Base-by-base conservation (phyloP, 2,888 invertebrate genomes). In the Thumatha senex region DNA sequence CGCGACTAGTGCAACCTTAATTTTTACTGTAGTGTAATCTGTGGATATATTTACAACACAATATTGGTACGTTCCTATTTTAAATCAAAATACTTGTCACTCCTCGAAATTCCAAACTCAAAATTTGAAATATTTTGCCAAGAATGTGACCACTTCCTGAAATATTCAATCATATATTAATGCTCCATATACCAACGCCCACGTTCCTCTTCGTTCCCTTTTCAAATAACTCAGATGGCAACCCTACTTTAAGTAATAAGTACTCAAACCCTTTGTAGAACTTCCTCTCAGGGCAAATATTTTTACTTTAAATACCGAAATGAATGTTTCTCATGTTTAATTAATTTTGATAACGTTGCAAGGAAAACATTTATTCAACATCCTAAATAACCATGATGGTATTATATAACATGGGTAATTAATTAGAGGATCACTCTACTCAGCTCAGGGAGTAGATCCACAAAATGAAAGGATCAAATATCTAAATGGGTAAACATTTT, bases 371-470 rank as follows among this genome's bases (percentile, higher is more conserved):
- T n/a, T n/a, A n/a, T 18, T 18, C 14, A 29, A 34, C 14, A 18
- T 9, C 38, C 53, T 53, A 47, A 48, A 45, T 51, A 53, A 15
- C 47, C 30, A 13, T 39, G 50, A 45, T 58, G 14, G 24, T 42
- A 30, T 44, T 4, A 24, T 24, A 24, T 4, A 24, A 24, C 3
- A 5, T 24, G 59, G 54, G 47, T 64, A 64, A 64, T 64, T 63
- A 66, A 64, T 60, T 59, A 51, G 54, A 64, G 63, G 64, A 60
- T 56, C 59, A 52, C 53, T 48, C 46, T 5, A 24, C 18, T 24
- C 18, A 24, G 18, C 18, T 24, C 5, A 41, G 36, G 48, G 50
- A 53, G 46, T 56, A 52, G 48, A 54, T 56, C 59, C 56, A 62
- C 63, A 56, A 64, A 66, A 43, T 66, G 63, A 13, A 24, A 24